A percentile compares a stretch with the other conserved stretches of the same genome.
These are phyloP conservation scores for Clivina fossor DNA, from an alignment of 2,888 invertebrate species.

Conservation along the genomic window DNA sequence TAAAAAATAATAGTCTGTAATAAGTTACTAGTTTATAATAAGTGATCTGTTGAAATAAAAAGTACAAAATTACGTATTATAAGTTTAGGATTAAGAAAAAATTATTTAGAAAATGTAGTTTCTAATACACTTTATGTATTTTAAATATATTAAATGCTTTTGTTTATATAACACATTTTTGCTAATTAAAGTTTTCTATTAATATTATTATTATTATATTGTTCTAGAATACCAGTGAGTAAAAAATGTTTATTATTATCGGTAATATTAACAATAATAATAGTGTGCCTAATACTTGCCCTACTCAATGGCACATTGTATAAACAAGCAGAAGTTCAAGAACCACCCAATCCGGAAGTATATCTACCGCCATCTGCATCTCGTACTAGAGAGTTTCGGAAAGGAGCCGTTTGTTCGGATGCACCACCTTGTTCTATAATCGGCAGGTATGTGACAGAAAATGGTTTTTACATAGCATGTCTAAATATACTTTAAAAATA, in stretches of 20 bases:
- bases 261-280: slow-evolving; percentile 40
- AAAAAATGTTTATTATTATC: slow-evolving; percentile 40
- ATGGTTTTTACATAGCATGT: too few species aligned
- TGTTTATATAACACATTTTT: too few species aligned
- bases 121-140: too few species aligned
- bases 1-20: too few species aligned
- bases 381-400: slow-evolving; percentile 63
- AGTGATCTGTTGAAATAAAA: too few species aligned
- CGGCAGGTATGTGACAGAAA: slow-evolving; percentile 64
- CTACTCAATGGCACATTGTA: slow-evolving; percentile 42
- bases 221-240: slow-evolving; percentile 41
- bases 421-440: slow-evolving; percentile 73
- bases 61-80: too few species aligned
- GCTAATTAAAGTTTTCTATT: too few species aligned
- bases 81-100: too few species aligned
- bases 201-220: slow-evolving; percentile 25
- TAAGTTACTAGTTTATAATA: too few species aligned
- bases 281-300: slow-evolving; percentile 40
- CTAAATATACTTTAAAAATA: too few species aligned
- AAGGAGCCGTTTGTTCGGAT: slow-evolving; percentile 78
- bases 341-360: slow-evolving; percentile 67
- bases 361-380: slow-evolving; percentile 68
- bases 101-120: too few species aligned
- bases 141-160: too few species aligned
- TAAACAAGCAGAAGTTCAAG: slow-evolving; percentile 39